Percentiles rank a stretch among this genome's conserved stretches.
Conservation (phyloP, 2,113 vertebrate genomes). For the Colinus virginianus region DNA sequence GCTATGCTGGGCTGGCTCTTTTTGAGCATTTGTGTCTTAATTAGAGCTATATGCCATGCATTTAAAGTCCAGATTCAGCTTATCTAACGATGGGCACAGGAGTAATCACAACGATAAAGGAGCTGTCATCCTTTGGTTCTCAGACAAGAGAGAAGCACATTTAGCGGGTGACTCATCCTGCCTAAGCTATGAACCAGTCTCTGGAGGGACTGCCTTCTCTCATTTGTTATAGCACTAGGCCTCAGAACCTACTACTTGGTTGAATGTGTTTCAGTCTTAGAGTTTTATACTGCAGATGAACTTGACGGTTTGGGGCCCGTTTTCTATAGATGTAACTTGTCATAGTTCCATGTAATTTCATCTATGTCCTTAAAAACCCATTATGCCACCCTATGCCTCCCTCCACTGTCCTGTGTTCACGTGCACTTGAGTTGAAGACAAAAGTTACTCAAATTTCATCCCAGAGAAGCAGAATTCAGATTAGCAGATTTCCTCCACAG, state of each 20-base stretch:
- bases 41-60: background rate
- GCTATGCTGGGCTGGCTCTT: background rate
- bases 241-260: background rate
- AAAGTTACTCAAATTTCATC: background rate
- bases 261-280: background rate
- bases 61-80: background rate
- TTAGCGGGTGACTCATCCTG: background rate
- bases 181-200: background rate
- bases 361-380: background rate
- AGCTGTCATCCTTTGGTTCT: background rate
- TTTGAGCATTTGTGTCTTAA: background rate
- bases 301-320: background rate
- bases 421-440: background rate
- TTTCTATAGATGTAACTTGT: background rate
- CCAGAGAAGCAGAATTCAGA: background rate
- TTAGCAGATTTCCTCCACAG: background rate
- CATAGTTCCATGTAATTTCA: background rate
- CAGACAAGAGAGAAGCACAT: background rate
- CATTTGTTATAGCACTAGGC: background rate
- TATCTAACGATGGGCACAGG: background rate
- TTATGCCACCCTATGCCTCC: background rate
- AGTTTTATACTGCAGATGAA: background rate
- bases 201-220: background rate
- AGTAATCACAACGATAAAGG: slow-evolving; percentile 5
- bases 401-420: rapidly evolving